Base-by-base conservation (phyloP, 1,140 invertebrate species). In the Phenacoccus solenopsis region DNA sequence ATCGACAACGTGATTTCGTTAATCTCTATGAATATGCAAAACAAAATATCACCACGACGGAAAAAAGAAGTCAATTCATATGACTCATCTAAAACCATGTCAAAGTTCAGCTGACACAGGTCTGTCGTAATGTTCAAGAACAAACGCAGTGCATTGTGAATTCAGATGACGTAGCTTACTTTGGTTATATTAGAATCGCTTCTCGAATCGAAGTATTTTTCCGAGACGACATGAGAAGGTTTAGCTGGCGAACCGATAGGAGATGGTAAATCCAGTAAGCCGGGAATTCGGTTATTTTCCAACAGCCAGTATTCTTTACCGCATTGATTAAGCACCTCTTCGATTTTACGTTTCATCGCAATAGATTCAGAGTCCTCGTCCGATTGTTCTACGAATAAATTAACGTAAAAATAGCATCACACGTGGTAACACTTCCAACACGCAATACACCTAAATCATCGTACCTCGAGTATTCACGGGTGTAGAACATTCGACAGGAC, bases 221-320 rank as follows among this genome's bases (percentile, higher is more conserved):
- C 10, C 20, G 59, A 24, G 25, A 64, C 16, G 21, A 10, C 22
- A 22, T 4, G 9, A 27, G 59, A 64, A 10, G 2, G 25, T 64
- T 24, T 24, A 64, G 59, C 4, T 24, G 25, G 21, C 22, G 25
- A 16, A 22, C 21, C 7, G 20, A 20, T 32, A 7, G 64, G 20
- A 38, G 74, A 74, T 38, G 81, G 78, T 27, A 83, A 73, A 35
- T 84, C 84, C 73, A 85, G 78, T 67, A 85, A 80, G 72, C 81
- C 80, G 73, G 84, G 81, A 24, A 84, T 79, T n/a, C 77, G 78
- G 24, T 79, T 81, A 10, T 82, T 78, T 70, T 77, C 80, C 49
- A 82, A 82, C 13, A 87, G 72, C 85, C 85, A 87, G 56, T 83
- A 80, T n/a, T 79, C 75, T 72, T 82, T 81, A 9, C 85, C 85